These are phyloP conservation scores for Lophotriccus pileatus DNA, from an alignment of 2,797 vertebrate species.

Conservation along the genomic window DNA sequence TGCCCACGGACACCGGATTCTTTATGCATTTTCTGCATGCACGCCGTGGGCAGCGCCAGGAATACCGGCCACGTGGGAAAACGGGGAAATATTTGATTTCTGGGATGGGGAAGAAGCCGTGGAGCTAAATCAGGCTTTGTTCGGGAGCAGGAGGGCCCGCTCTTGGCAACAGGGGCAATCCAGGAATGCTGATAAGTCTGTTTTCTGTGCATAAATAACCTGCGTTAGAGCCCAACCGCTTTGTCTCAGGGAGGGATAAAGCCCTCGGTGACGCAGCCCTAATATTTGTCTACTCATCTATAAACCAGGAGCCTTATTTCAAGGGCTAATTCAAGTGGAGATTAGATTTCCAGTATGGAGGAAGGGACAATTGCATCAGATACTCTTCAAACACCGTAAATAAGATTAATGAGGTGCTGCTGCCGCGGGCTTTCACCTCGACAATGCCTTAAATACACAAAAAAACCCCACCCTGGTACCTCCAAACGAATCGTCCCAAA, in stretches of 20 bases:
- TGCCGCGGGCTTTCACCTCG: neutral
- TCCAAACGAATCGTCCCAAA: neutral
- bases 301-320: neutral
- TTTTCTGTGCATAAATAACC: slow-evolving; percentile 1
- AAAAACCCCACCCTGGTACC: neutral
- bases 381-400: neutral
- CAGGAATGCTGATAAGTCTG: neutral
- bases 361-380: neutral
- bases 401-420: neutral
- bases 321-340: slow-evolving; percentile 39
- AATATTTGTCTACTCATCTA: neutral
- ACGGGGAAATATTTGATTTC: neutral
- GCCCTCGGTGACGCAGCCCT: neutral
- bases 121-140: neutral
- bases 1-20: slow-evolving; percentile 2
- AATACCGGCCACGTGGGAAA: neutral
- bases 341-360: neutral
- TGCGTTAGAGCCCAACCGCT: rapidly evolving
- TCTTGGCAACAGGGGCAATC: neutral
- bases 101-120: neutral
- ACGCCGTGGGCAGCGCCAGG: neutral
- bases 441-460: neutral
- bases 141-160: neutral
- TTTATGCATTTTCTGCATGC: neutral
- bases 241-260: neutral